Base-by-base conservation (phyloP, 2,797 vertebrate species). In the Fistularia tabacaria region DNA sequence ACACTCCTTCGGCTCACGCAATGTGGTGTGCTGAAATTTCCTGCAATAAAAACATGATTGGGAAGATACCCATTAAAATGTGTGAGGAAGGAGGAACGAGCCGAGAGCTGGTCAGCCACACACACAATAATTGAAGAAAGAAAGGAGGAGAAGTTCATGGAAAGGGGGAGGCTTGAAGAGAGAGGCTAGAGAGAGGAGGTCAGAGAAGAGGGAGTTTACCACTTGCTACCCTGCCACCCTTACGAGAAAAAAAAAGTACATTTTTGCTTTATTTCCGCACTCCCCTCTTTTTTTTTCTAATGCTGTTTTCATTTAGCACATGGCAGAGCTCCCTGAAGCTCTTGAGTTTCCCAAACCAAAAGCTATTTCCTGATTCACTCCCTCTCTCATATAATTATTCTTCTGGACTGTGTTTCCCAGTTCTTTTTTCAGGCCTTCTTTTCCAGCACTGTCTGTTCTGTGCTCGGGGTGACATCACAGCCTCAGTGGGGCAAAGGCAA, bases 1-100 rank as follows among this genome's bases (percentile, higher is more conserved):
- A 85, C 71, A 47, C 84, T 86, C 64, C 73, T 84, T 79, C 81
- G 3, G 79, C 87, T 90, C 90, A 92, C 90, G 90, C 91, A 82
- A 91, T 92, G 89, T 80, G 89, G 90, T 91, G 88, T 72, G 71
- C 84, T 87, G 86, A 91, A 85, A 91, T 87, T 89, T 91, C 91
- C 90, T 90, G 88, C 88, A 86, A 87, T 92, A 90, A 91, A 73
- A 88, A 81, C 60, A 69, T 87, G 87, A 89, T 89, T 87, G 88
- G 84, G 88, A 91, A 88, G 89, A 90, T 88, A 85, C 82, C 81
- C 82, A 71, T 90, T 86, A 86, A 86, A 89, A 85, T 46, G 76
- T 79, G 81, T 76, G 79, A 77, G 76, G 69, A 66, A 64, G 70
- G 66, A 72, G 74, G 59, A 76, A 71, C 77, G 67, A 66, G 59